phyloP scores from a whole-genome alignment of 2,113 vertebrate species.

The Romanogobio albipinnatus region DNA sequence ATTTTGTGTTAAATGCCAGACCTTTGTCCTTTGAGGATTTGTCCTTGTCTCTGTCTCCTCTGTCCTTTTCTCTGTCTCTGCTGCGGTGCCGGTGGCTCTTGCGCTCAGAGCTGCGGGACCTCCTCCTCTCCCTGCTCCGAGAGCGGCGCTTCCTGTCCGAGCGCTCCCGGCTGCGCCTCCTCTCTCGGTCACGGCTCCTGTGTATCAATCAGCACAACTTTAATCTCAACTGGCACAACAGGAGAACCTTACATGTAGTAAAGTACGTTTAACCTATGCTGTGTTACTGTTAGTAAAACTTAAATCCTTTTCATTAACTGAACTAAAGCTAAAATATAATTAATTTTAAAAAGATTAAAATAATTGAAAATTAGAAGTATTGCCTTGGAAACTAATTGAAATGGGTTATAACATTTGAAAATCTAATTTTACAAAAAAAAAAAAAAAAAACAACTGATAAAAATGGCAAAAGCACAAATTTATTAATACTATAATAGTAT shows the following conservation, averaged over 20 bases:
- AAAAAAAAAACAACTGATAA: too few species aligned
- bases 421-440: too few species aligned
- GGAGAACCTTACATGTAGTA: not conserved
- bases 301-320: too few species aligned
- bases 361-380: too few species aligned
- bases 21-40: conserved; percentile 96
- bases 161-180: conserved; percentile 88
- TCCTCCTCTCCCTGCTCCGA: conserved; percentile 88
- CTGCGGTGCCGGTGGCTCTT: conserved; percentile 91
- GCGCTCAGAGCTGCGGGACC: conserved; percentile 92
- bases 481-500: not conserved
- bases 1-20: conserved; percentile 46
- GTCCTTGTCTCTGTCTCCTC: conserved; percentile 82
- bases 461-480: too few species aligned
- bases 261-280: not conserved
- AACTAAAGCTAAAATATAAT: too few species aligned
- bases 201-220: not conserved
- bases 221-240: not conserved
- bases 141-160: conserved; percentile 88
- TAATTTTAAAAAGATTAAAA: not conserved
- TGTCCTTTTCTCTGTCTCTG: conserved; percentile 87
- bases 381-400: too few species aligned
- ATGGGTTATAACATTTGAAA: too few species aligned
- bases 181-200: conserved; percentile 87
- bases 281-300: too few species aligned